phyloP scores from a whole-genome alignment of 35 echinoderm and acorn worm species.

The Heliocidaris erythrogramma region DNA sequence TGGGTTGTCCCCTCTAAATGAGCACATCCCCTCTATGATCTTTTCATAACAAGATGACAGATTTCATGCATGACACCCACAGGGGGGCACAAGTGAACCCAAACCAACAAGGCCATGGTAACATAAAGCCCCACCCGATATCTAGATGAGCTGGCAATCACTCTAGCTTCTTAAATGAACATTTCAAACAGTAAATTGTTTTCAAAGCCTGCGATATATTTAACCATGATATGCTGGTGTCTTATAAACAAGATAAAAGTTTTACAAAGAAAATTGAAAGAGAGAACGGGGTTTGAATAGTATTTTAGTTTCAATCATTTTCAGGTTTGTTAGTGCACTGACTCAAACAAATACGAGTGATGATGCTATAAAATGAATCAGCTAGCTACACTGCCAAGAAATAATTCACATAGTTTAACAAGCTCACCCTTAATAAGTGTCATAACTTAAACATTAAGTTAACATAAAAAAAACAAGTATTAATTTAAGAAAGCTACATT shows the following conservation, averaged over 20 bases:
- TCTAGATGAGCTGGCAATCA: neutral
- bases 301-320: no score
- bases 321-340: no score
- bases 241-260: neutral
- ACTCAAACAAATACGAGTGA: no score
- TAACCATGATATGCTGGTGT: neutral
- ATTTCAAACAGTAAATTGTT: neutral
- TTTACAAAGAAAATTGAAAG: no score
- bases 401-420: no score
- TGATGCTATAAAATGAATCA: no score
- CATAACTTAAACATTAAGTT: no score
- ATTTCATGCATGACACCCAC: slow-evolving; percentile 1
- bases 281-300: no score
- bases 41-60: slow-evolving; percentile 11
- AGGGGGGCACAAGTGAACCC: neutral
- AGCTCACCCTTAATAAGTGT: no score
- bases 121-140: neutral
- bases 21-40: neutral
- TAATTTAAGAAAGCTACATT: no score
- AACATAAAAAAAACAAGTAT: no score
- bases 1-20: slow-evolving; percentile 7
- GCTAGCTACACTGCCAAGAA: no score
- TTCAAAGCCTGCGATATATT: neutral
- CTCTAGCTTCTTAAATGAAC: neutral
- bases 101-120: neutral